Conservation (phyloP, 2,888 invertebrate genomes). For the Nasonia oneida region DNA sequence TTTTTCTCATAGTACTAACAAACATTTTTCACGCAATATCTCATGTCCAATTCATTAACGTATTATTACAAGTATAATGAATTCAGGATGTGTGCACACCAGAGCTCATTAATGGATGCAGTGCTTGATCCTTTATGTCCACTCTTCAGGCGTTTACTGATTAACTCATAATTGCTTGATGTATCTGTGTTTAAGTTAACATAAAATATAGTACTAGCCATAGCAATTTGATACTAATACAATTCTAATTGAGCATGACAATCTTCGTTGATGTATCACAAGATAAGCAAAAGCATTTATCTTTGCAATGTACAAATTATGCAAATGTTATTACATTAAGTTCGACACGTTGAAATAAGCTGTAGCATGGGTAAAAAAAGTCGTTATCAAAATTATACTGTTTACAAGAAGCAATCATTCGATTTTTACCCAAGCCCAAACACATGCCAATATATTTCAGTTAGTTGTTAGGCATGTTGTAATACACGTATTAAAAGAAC, state of each 20-base stretch:
- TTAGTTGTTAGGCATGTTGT: slow-evolving; percentile 53
- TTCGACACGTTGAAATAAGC: slow-evolving; percentile 12
- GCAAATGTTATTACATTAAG: slow-evolving; percentile 29
- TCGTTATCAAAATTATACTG: neutral
- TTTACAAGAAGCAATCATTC: neutral
- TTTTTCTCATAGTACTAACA: slow-evolving; percentile 23
- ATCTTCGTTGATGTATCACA: slow-evolving; percentile 38
- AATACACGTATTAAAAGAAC: slow-evolving; percentile 26
- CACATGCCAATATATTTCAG: slow-evolving; percentile 23
- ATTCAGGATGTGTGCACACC: slow-evolving; percentile 2
- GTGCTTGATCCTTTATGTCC: slow-evolving; percentile 42
- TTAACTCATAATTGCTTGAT: slow-evolving; percentile 46
- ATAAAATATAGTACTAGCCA: slow-evolving; percentile 26
- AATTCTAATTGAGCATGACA: slow-evolving; percentile 51
- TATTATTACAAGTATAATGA: slow-evolving; percentile 28
- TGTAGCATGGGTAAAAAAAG: slow-evolving; percentile 43
- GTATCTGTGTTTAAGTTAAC: slow-evolving; percentile 46
- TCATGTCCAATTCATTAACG: slow-evolving; percentile 13
- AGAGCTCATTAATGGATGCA: slow-evolving; percentile 42
- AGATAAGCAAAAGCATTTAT: slow-evolving; percentile 30
- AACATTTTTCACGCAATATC: neutral
- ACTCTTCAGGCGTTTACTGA: slow-evolving; percentile 28
- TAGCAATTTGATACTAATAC: slow-evolving; percentile 24
- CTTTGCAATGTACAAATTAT: slow-evolving; percentile 45
- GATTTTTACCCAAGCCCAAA: slow-evolving; percentile 46